Base-by-base conservation (phyloP, 2,113 vertebrate species). In the Merops nubicus region DNA sequence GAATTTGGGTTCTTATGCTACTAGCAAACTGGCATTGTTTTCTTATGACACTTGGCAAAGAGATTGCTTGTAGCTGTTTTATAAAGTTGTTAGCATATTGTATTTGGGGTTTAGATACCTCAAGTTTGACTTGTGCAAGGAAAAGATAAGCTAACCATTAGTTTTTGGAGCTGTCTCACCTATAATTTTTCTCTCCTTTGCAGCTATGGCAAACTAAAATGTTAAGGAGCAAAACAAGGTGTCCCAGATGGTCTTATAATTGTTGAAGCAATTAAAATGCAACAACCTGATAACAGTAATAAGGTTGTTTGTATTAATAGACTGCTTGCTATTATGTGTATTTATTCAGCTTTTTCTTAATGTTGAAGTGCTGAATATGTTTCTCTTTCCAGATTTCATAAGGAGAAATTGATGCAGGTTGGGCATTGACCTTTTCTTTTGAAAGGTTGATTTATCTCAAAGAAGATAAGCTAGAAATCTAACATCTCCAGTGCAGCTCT, bases 161-260 rank as follows among this genome's bases (percentile, higher is more conserved):
- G 28, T 36, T 86, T 51, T 53, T 75, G 38, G 64, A 51, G n/a
- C 68, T 15, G 0, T 36, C 22, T 93, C 92, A 72, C 80, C 25
- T 77, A 2, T 31, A n/a, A 40, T 18, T 87, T 56, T 82, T 83
- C 53, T 82, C 50, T 74, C 5, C 2, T 77, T 80, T 94, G 94
- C 83, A 95, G 69, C 92, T 95, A 72, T 96, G 84, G 45, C 76
- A n/a, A 73, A 88, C 74, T 70, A 63, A 59, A 90, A 28, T 33
- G 2, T 50, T n/a, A 12, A 70, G 57, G 91, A 85, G 29, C 54
- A 77, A 83, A 83, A 73, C 77, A 86, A 76, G 34, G 22, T 3
- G 68, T 82, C 97, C 94, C 96, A 53, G 89, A 45, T 95, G 96
- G 60, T 76, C 59, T 20, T 91, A 34, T 92, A 86, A 89, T 85